Base-by-base conservation (phyloP, 2,888 invertebrate genomes). In the Dyspetes luteomarginatus region DNA sequence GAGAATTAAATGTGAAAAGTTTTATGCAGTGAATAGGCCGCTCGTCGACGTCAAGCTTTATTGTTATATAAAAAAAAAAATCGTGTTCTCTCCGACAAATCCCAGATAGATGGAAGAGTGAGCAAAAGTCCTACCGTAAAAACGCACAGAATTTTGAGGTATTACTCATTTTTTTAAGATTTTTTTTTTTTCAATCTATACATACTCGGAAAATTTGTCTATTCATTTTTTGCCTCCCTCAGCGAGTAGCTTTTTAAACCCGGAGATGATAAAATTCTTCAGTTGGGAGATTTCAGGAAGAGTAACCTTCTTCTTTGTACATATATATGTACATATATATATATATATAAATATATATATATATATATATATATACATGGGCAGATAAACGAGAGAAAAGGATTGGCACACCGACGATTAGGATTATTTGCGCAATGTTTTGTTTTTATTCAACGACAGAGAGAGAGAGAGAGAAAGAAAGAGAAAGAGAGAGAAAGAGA, bases 1-100 rank as follows among this genome's bases (percentile, higher is more conserved):
- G 85, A 86, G 86, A 87, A 89, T 89, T 89, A 88, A 88, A 89
- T 87, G 88, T 86, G 86, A 88, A 89, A 86, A 85, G 85, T 85
- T 83, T 83, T 85, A 84, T 80, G 79, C 80, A 74, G 45, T 78
- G 83, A n/a, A 82, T 85, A 84, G 82, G 82, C 67, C 73, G 64
- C 60, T 50, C 24, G 58, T 73, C 67, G 68, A 67, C 36, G 69
- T 78, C 43, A 56, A 72, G 75, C 69, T 74, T 82, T 76, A 78
- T 79, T 82, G 78, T 86, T 85, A 84, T 62, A 80, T 5, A 52
- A 4, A 45, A 28, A n/a, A 48, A 52, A 65, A 75, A 74, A 74
- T 77, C 71, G 60, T 26, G n/a, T 30, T 56, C 68, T 71, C 67
- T 52, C 55, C 45, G 58, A 30, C 22, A n/a, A n/a, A 17, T 12